These are phyloP conservation scores for Cygnus atratus DNA, from an alignment of 2,113 vertebrate genomes.

Conservation along the genomic window DNA sequence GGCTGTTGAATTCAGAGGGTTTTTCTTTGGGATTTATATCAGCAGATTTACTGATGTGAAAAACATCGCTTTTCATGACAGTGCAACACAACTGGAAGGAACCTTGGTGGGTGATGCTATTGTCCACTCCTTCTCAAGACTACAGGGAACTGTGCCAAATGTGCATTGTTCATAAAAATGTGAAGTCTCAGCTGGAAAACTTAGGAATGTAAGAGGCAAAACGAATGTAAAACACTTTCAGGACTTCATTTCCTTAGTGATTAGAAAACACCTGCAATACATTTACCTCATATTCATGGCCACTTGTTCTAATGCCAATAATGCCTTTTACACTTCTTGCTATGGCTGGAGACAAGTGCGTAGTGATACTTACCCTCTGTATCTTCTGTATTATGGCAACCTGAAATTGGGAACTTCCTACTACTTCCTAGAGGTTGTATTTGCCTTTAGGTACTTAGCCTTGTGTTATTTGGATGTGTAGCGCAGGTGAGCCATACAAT, in stretches of 20 bases:
- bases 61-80: not conserved
- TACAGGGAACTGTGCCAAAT: not conserved
- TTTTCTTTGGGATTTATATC: not conserved
- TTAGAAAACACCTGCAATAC: not conserved
- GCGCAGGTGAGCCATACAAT: not conserved
- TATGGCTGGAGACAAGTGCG: not conserved
- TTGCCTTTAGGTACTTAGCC: not conserved
- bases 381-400: not conserved
- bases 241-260: not conserved
- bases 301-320: not conserved
- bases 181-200: not conserved
- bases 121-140: not conserved
- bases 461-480: fast-evolving
- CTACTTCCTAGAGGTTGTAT: not conserved
- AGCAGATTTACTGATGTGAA: not conserved
- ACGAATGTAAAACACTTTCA: not conserved
- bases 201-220: not conserved
- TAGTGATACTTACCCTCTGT: not conserved
- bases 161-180: not conserved
- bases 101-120: not conserved
- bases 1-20: not conserved
- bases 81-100: not conserved
- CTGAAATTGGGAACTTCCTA: not conserved
- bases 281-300: not conserved
- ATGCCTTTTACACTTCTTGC: not conserved